A percentile compares a stretch with the other conserved stretches of the same genome.
These are phyloP conservation scores for Monochamus alternatus DNA, from an alignment of 2,888 invertebrate genomes.

Conservation along the genomic window DNA sequence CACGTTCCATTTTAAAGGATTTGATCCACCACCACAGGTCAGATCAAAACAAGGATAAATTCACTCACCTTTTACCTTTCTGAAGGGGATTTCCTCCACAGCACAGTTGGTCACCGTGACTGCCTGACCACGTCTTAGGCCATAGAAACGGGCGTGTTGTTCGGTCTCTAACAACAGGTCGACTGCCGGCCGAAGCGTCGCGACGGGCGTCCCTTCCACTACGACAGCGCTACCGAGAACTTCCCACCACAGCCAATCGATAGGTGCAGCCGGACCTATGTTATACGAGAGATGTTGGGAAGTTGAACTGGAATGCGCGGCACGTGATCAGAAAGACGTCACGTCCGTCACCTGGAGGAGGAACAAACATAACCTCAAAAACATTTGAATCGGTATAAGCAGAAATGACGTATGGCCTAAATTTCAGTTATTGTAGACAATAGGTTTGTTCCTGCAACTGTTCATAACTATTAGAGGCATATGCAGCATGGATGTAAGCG, in stretches of 20 bases:
- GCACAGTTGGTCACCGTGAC: constrained; percentile 26
- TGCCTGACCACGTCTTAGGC: constrained; percentile 47
- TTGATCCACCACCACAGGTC: background rate
- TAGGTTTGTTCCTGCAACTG: too few relatives aligned
- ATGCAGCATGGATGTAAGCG: too few relatives aligned
- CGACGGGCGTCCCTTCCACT: constrained; percentile 50
- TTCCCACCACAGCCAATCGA: constrained; percentile 16
- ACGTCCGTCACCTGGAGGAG: too few relatives aligned
- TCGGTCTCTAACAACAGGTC: constrained; percentile 54
- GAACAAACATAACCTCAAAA: too few relatives aligned
- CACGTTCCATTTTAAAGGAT: background rate
- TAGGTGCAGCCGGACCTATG: background rate
- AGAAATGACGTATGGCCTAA: too few relatives aligned
- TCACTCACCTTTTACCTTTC: constrained; percentile 1
- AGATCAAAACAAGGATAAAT: background rate
- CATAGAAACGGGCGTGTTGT: constrained; percentile 48
- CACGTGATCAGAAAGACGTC: too few relatives aligned
- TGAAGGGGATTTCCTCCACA: background rate
- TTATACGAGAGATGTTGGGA: background rate
- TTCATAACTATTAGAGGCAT: too few relatives aligned
- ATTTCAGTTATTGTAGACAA: too few relatives aligned
- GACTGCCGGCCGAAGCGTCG: constrained; percentile 50
- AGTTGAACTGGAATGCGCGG: background rate
- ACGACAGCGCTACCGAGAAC: constrained; percentile 44
- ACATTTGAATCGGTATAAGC: too few relatives aligned